phyloP scores from a whole-genome alignment of 2,113 vertebrate species.

The Opisthocomus hoazin region DNA sequence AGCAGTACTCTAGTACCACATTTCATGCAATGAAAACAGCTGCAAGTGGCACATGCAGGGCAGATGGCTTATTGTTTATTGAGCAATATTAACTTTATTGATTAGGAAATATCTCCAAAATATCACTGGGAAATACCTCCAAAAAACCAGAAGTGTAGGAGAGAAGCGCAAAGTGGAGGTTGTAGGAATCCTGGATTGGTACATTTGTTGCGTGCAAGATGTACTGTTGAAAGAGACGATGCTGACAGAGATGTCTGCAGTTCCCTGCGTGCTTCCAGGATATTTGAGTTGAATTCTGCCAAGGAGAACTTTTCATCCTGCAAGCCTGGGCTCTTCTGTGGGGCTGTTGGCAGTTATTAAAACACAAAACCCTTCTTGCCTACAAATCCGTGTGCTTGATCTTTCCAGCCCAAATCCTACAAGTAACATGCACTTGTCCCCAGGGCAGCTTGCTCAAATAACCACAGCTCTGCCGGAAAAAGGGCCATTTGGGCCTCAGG shows the following conservation, averaged over 20 bases:
- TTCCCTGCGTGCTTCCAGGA: not conserved
- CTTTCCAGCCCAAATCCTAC: conserved; percentile 44
- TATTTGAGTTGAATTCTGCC: conserved; percentile 13
- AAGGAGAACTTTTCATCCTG: conserved; percentile 14
- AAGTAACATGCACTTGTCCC: conserved; percentile 60
- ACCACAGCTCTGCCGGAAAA: conserved; percentile 51
- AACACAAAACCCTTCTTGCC: conserved; percentile 46
- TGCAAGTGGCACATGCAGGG: not conserved
- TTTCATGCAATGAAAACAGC: not conserved
- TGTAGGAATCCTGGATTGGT: not conserved
- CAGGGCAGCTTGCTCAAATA: conserved; percentile 49
- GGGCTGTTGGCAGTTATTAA: conserved; percentile 39
- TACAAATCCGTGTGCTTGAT: conserved; percentile 44
- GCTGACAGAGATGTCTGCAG: not conserved
- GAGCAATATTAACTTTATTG: not conserved
- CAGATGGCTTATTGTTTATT: not conserved
- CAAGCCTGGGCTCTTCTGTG: not conserved
- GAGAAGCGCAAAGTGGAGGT: not conserved
- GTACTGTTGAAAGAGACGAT: not conserved
- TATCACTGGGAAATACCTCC: not conserved
- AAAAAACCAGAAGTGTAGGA: not conserved
- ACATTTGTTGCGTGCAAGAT: not conserved
- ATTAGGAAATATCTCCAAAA: too few species aligned
- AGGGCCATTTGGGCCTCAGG: conserved; percentile 25
- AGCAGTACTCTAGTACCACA: not conserved